Evolutionary conservation across 2,888 invertebrate genomes (phyloP).

Genomic region (Xestia sexstrigata): DNA sequence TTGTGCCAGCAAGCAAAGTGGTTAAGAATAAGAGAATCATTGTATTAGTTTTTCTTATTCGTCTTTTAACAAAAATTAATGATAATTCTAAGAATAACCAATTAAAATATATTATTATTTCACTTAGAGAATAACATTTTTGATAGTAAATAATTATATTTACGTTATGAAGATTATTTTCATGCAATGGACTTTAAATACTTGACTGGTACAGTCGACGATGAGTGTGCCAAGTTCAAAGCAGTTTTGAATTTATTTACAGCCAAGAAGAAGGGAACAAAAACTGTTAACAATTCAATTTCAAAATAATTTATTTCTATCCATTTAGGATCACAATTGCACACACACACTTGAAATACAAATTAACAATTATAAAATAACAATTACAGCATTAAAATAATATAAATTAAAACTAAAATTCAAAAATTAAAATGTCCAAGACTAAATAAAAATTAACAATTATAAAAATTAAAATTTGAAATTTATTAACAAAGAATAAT

Average conservation of each 20-base stretch:
- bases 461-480: no score
- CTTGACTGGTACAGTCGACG: slow-evolving; percentile 19
- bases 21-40: slow-evolving; percentile 16
- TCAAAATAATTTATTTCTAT: no score
- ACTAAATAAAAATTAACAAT: no score
- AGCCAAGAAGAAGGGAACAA: background rate
- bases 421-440: no score
- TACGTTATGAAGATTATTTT: slow-evolving; percentile 1
- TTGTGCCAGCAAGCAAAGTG: background rate
- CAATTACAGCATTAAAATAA: no score
- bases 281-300: background rate
- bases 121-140: background rate
- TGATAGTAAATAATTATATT: background rate
- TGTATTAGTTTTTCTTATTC: background rate
- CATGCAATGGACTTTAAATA: slow-evolving; percentile 10
- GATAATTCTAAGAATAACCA: background rate
- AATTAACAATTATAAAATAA: no score
- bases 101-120: background rate
- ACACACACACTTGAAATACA: no score
- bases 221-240: background rate
- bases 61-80: background rate
- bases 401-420: no score
- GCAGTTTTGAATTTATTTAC: background rate
- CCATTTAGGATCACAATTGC: no score
- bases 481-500: background rate